Conservation (phyloP, 2,888 invertebrate genomes). For the Tenthredo livida region DNA sequence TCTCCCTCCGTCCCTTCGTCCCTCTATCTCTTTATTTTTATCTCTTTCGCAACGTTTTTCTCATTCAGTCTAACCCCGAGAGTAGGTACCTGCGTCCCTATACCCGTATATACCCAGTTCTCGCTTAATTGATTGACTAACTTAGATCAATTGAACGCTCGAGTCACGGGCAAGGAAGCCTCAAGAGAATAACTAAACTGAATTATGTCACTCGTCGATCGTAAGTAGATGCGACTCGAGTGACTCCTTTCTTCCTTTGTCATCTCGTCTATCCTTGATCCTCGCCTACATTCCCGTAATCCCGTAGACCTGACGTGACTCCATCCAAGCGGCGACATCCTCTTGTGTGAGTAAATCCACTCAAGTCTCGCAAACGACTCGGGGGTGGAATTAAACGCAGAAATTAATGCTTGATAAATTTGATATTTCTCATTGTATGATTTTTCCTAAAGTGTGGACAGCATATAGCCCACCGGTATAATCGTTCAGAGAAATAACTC, state of each 20-base stretch:
- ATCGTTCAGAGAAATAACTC: slow-evolving; percentile 25
- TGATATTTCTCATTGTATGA: not conserved
- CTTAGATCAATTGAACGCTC: slow-evolving; percentile 31
- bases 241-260: slow-evolving; percentile 46
- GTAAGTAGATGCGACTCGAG: slow-evolving; percentile 44
- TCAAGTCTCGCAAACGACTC: not conserved
- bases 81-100: not conserved
- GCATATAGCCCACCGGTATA: slow-evolving; percentile 50
- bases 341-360: not conserved
- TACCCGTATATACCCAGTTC: not conserved
- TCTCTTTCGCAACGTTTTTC: slow-evolving; percentile 9
- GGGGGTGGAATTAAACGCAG: not conserved
- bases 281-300: slow-evolving; percentile 47
- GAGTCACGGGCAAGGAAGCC: slow-evolving; percentile 12
- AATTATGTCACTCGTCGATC: slow-evolving; percentile 45
- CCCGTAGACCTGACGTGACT: slow-evolving; percentile 26
- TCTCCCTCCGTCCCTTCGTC: not conserved
- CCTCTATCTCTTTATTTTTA: not conserved
- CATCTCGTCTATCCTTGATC: slow-evolving; percentile 19
- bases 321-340: not conserved
- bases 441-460: not conserved
- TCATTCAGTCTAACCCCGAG: not conserved
- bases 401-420: slow-evolving; percentile 18
- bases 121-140: slow-evolving; percentile 44
- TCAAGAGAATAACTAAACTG: slow-evolving; percentile 23